A percentile compares a stretch with the other conserved stretches of the same genome.
phyloP scores from a whole-genome alignment of 2,888 invertebrate species.

The Thelaira solivaga region DNA sequence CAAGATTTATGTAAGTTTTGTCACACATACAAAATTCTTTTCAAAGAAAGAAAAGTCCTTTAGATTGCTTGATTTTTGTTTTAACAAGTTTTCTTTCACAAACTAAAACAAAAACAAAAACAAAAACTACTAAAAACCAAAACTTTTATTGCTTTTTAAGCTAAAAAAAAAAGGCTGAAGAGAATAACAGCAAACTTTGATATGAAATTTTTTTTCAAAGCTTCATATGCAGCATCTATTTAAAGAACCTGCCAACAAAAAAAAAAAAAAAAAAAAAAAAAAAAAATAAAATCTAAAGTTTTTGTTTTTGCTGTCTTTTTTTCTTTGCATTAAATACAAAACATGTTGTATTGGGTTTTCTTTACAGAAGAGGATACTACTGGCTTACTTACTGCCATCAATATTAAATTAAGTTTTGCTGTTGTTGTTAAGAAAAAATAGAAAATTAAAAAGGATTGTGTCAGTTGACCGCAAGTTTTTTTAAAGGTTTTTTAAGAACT shows the following conservation, averaged over 20 bases:
- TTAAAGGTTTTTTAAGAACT: too few relatives aligned
- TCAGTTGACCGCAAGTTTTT: too few relatives aligned
- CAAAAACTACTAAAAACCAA: background rate
- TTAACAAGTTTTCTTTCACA: background rate
- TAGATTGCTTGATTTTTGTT: constrained; percentile 8
- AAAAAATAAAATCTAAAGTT: too few relatives aligned
- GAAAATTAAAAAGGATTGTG: too few relatives aligned
- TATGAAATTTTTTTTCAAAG: background rate
- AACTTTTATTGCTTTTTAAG: constrained; percentile 21
- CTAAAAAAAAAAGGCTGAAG: background rate
- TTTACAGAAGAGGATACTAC: too few relatives aligned
- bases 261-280: background rate
- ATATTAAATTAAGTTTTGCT: too few relatives aligned
- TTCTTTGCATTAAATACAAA: too few relatives aligned
- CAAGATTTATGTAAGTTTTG: constrained; percentile 30
- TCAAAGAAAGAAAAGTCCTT: background rate
- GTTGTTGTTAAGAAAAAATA: too few relatives aligned
- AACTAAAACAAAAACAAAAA: background rate
- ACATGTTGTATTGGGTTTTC: too few relatives aligned
- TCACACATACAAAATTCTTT: background rate
- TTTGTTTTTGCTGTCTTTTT: too few relatives aligned
- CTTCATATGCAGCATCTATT: too few relatives aligned
- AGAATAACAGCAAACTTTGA: background rate
- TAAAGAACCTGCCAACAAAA: background rate
- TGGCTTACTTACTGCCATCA: too few relatives aligned